Percentiles rank a stretch among this genome's conserved stretches.
Conservation (phyloP, 1,140 invertebrate species). For the Drosophila ficusphila region DNA sequence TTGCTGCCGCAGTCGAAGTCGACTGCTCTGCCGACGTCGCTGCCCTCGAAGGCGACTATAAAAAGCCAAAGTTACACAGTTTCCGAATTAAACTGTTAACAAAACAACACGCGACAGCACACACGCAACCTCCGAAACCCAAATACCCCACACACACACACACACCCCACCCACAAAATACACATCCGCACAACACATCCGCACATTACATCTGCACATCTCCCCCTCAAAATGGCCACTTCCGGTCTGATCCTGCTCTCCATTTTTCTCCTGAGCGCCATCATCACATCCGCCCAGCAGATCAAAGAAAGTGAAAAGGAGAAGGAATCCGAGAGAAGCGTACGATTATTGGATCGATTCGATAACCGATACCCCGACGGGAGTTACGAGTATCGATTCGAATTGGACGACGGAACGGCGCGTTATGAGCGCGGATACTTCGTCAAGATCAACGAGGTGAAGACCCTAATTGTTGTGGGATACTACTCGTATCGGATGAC, state of each 20-base stretch:
- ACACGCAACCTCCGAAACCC: conserved; percentile 4
- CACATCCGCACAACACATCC: conserved; percentile 7
- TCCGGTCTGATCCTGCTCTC: conserved; percentile 10
- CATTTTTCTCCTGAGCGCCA: neutral
- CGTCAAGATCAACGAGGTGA: conserved; percentile 55
- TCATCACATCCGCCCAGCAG: conserved; percentile 3
- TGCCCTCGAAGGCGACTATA: conserved; percentile 49
- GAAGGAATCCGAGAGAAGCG: conserved; percentile 3
- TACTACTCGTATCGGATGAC: conserved; percentile 78
- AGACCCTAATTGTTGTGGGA: conserved; percentile 76
- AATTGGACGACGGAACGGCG: conserved; percentile 71
- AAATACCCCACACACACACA: neutral
- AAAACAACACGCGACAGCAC: conserved; percentile 60
- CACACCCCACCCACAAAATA: neutral
- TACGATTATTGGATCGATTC: conserved; percentile 63
- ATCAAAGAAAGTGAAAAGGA: conserved; percentile 1
- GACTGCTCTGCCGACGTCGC: conserved; percentile 6
- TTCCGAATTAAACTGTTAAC: conserved; percentile 80
- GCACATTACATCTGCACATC: conserved; percentile 4
- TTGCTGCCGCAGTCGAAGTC: conserved; percentile 1
- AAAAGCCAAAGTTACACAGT: conserved; percentile 78
- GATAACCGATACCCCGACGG: conserved; percentile 80
- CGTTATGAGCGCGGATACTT: conserved; percentile 81
- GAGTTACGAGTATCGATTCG: conserved; percentile 79
- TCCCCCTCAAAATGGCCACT: conserved; percentile 25